A percentile compares a stretch with the other conserved stretches of the same genome.
phyloP scores from a whole-genome alignment of 2,797 vertebrate genomes.

The Pseudomugil tenellus region DNA sequence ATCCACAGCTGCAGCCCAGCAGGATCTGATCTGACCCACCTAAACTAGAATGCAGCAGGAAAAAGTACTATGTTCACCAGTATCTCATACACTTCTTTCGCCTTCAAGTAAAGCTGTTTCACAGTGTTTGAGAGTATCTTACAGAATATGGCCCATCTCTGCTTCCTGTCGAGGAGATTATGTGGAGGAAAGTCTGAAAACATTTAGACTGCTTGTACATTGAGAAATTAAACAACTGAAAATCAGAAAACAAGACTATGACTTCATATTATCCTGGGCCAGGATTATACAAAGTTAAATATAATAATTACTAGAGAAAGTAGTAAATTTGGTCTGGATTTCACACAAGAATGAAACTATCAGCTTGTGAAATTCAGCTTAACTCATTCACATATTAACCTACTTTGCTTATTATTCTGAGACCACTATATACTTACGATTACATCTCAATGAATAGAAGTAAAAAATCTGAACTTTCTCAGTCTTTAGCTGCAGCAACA shows the following conservation, averaged over 20 bases:
- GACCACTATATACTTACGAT: background rate
- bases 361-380: background rate
- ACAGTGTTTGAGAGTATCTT: background rate
- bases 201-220: background rate
- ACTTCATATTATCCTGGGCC: background rate
- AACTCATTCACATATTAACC: background rate
- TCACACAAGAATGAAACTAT: background rate
- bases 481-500: background rate
- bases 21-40: conserved; percentile 48
- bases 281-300: background rate
- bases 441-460: background rate
- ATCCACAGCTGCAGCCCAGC: conserved; percentile 73
- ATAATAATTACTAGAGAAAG: background rate
- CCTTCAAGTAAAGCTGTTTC: background rate
- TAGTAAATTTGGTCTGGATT: background rate
- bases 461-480: background rate
- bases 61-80: background rate
- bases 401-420: background rate
- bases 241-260: background rate
- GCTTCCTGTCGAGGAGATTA: background rate
- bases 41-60: conserved; percentile 20
- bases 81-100: background rate
- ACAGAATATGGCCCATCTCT: background rate
- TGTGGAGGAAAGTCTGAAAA: background rate
- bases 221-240: background rate